Base-by-base conservation (phyloP, 2,888 invertebrate genomes). In the Steinernema carpocapsae region DNA sequence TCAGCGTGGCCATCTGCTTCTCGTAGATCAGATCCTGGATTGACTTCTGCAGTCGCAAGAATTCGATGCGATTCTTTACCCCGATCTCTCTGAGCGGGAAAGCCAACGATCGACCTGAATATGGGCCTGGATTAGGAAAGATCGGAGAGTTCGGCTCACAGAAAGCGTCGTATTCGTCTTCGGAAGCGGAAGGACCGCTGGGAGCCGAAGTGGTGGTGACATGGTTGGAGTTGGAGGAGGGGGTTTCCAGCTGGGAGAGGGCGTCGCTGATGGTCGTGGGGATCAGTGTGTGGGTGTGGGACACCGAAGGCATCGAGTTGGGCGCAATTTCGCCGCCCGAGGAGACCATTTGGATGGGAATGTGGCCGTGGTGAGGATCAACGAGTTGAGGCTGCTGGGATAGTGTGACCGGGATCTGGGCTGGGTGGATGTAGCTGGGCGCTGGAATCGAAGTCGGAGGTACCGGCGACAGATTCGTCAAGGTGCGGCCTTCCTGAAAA, bases 101-200 rank as follows among this genome's bases (percentile, higher is more conserved):
- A 12, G 64, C 64, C 12, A 64, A 17, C 26, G 64, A 64, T 14
- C 64, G 64, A 64, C 64, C 64, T 64, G 19, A 64, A 64, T 19
- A 4, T 2, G 6, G 24, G 4, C 2, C 6, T 6, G 6, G 12
- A 56, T 48, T 19, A 48, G 17, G 19, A 19, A 56, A 56, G 56
- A 19, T 56, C 24, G 26, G 10, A 37, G 37, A 37, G 37, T 37
- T 37, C 17, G 6, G 12, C 64, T 37, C 32, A 64, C 64, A 64
- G 64, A 64, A 64, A 4, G 64, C 64, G 64, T 64, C 64, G 32
- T 64, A 64, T 64, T 64, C 64, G 26, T 64, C 64, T 26, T 64
- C 64, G 1, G 29, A 29, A 64, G 7, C 17, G 64, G 24, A 32
- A 7, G 64, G 32, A 64, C 2, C 24, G 12, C 4, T 37, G 3